Evolutionary conservation across 2,113 vertebrate genomes (phyloP).

Genomic region (Nothocercus nigrocapillus): DNA sequence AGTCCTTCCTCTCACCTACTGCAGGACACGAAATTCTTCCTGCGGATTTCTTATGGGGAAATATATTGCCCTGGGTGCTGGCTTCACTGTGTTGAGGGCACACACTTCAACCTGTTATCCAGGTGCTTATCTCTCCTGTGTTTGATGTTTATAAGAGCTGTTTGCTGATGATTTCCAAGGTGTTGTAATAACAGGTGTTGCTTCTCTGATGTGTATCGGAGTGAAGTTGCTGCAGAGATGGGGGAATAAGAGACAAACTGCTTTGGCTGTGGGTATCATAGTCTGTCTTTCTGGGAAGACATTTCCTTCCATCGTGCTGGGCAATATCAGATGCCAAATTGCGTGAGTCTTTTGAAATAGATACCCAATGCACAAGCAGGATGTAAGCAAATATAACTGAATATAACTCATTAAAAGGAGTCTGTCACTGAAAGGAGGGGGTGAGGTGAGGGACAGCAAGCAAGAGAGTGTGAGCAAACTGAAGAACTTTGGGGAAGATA

Average conservation of each 20-base stretch:
- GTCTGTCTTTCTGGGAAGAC: neutral
- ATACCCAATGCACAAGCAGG: neutral
- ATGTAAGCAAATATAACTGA: neutral
- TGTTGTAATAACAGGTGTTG: neutral
- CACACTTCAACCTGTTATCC: neutral
- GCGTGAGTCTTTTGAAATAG: neutral
- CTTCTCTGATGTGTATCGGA: neutral
- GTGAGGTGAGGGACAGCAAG: neutral
- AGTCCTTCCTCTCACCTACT: neutral
- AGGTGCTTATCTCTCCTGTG: neutral
- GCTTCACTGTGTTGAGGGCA: neutral
- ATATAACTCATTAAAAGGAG: neutral
- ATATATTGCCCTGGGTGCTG: neutral
- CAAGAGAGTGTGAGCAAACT: neutral
- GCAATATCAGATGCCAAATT: rapidly evolving
- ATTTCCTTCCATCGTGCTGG: neutral
- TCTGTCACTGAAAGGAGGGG: neutral
- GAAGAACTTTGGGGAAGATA: neutral
- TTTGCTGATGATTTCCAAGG: neutral
- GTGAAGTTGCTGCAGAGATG: neutral
- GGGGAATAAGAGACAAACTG: rapidly evolving
- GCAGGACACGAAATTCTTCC: neutral
- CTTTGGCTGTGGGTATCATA: rapidly evolving
- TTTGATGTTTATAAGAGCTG: neutral
- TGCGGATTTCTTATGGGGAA: neutral